These are phyloP conservation scores for Oreochromis grahami DNA, from an alignment of 2,797 vertebrate genomes.

Conservation along the genomic window DNA sequence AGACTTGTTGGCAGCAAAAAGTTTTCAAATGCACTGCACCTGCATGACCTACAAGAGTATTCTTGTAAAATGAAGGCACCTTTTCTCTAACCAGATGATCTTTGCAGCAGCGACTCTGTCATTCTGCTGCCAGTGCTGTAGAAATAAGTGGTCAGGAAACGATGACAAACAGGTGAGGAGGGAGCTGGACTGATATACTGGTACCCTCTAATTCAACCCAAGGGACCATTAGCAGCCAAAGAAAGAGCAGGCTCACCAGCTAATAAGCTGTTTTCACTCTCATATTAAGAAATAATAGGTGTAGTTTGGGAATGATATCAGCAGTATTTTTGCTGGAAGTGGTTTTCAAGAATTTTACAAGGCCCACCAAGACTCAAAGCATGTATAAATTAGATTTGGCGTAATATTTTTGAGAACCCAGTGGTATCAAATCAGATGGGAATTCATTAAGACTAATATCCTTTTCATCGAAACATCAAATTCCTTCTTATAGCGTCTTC, in stretches of 20 bases:
- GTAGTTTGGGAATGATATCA: conserved; percentile 26
- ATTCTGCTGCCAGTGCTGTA: not conserved
- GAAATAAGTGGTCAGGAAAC: conserved; percentile 20
- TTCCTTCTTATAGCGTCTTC: not conserved
- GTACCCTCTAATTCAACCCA: conserved; percentile 38
- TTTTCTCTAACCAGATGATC: conserved; percentile 30
- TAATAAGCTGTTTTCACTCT: conserved; percentile 55
- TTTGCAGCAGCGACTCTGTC: conserved; percentile 16
- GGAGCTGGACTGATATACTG: conserved; percentile 13
- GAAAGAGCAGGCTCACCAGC: conserved; percentile 31
- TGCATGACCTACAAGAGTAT: conserved; percentile 3
- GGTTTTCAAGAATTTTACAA: not conserved
- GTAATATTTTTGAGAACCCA: not conserved
- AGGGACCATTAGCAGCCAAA: conserved; percentile 50
- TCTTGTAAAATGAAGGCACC: conserved; percentile 14
- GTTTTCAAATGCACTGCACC: not conserved
- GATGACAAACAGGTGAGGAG: conserved; percentile 13
- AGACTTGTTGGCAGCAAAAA: not conserved
- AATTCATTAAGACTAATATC: not conserved
- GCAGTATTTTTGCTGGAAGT: conserved; percentile 31
- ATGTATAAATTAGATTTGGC: not conserved
- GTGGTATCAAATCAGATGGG: not conserved
- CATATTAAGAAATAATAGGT: conserved; percentile 49
- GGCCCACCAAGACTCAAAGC: not conserved
- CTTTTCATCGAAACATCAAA: not conserved